Conservation (phyloP, 2,113 vertebrate species). For the Irena cyanogastra region DNA sequence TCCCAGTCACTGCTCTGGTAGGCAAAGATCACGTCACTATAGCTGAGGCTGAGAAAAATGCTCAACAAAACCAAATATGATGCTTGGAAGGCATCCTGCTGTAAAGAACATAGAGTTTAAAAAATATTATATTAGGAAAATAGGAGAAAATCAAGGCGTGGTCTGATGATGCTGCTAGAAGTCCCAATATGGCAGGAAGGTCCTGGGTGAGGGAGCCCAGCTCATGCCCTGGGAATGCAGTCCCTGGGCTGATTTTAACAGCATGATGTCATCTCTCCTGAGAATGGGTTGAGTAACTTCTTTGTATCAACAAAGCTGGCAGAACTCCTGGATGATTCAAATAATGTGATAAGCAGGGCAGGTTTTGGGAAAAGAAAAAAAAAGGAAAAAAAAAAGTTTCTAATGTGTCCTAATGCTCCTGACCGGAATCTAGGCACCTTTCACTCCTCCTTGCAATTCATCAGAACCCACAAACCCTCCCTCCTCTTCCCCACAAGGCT, state of each 20-base stretch:
- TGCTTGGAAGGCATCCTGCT: too few species aligned
- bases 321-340: background rate
- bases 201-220: background rate
- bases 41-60: background rate
- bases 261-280: background rate
- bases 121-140: background rate
- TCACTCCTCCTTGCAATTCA: background rate
- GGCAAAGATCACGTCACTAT: background rate
- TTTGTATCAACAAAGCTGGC: background rate
- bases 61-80: background rate
- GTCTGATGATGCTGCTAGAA: background rate
- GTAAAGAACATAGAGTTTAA: background rate
- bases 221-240: background rate
- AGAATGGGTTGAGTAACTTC: background rate
- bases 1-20: background rate
- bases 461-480: too few species aligned
- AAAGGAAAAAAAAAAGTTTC: fast-evolving
- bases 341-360: background rate
- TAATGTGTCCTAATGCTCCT: background rate
- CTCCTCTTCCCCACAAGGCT: fast-evolving
- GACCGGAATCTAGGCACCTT: background rate
- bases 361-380: fast-evolving
- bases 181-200: background rate
- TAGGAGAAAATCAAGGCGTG: background rate
- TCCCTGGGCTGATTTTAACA: background rate